phyloP scores from a whole-genome alignment of 2,113 vertebrate genomes.

The Lasiurus borealis region DNA sequence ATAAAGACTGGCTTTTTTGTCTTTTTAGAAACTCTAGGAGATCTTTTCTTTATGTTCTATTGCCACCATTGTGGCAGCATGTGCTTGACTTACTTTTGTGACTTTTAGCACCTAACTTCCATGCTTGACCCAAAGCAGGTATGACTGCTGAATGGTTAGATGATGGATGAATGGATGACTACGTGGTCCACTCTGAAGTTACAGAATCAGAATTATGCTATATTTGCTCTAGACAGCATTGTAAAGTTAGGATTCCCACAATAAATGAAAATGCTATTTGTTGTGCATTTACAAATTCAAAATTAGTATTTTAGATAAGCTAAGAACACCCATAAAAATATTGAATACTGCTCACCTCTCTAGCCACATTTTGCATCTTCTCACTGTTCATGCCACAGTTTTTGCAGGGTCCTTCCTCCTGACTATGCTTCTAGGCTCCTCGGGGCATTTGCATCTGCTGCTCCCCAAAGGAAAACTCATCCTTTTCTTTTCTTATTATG shows the following conservation, averaged over 20 bases:
- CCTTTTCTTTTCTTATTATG: slow-evolving; percentile 2
- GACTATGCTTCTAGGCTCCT: not conserved
- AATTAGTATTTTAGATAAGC: not conserved
- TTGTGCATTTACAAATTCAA: not conserved
- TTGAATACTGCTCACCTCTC: not conserved
- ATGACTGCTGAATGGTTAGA: not conserved
- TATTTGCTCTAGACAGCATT: not conserved
- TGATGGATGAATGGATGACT: not conserved
- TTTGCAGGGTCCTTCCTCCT: not conserved
- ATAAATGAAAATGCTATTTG: not conserved
- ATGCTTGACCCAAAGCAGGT: not conserved
- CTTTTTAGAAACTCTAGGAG: not conserved
- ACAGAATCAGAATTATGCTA: not conserved
- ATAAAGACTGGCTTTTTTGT: not conserved
- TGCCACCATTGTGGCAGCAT: not conserved
- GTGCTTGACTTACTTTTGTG: not conserved
- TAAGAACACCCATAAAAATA: not conserved
- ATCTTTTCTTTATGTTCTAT: not conserved
- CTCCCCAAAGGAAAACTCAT: not conserved
- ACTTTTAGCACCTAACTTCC: not conserved
- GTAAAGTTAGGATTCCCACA: not conserved
- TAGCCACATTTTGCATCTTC: not conserved
- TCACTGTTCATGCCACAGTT: not conserved
- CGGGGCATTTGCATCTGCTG: not conserved
- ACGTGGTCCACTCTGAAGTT: not conserved